phyloP scores from a whole-genome alignment of 2,797 vertebrate species.

The Podarcis siculus region DNA sequence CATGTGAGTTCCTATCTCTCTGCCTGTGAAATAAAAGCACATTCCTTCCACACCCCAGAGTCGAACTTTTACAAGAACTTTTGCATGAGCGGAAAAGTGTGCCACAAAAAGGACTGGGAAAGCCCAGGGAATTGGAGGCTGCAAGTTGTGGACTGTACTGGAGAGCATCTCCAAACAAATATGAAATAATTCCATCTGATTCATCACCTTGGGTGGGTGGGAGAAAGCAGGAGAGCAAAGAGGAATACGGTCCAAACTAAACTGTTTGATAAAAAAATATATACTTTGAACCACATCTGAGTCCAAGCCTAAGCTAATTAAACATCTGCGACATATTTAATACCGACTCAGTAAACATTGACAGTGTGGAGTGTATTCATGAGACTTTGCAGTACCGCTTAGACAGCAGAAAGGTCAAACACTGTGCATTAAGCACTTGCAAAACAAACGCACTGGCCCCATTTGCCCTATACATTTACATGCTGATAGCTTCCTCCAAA shows the following conservation, averaged over 20 bases:
- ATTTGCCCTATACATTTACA: too few relatives aligned
- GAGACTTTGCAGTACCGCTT: background rate
- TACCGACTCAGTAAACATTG: constrained; percentile 35
- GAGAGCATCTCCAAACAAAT: constrained; percentile 8
- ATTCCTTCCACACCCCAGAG: too few relatives aligned
- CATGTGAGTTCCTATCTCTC: too few relatives aligned
- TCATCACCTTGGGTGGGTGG: constrained; percentile 1
- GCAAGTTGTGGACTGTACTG: background rate
- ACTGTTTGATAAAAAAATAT: constrained; percentile 38
- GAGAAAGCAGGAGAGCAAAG: background rate
- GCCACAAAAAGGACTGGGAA: background rate
- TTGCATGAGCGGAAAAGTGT: background rate
- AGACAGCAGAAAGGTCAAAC: constrained; percentile 18
- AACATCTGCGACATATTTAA: constrained; percentile 54
- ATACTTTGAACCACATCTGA: constrained; percentile 53
- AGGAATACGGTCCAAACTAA: constrained; percentile 47
- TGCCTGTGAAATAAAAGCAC: too few relatives aligned
- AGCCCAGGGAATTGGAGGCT: too few relatives aligned
- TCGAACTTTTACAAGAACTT: background rate
- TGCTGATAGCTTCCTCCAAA: too few relatives aligned
- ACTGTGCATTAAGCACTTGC: background rate
- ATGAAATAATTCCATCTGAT: constrained; percentile 29
- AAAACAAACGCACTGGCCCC: background rate
- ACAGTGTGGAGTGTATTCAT: background rate
- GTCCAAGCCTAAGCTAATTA: constrained; percentile 44